Percentiles rank a stretch among this genome's conserved stretches.
Conservation (phyloP, 1,140 invertebrate species). For the Agrypnia vestita region DNA sequence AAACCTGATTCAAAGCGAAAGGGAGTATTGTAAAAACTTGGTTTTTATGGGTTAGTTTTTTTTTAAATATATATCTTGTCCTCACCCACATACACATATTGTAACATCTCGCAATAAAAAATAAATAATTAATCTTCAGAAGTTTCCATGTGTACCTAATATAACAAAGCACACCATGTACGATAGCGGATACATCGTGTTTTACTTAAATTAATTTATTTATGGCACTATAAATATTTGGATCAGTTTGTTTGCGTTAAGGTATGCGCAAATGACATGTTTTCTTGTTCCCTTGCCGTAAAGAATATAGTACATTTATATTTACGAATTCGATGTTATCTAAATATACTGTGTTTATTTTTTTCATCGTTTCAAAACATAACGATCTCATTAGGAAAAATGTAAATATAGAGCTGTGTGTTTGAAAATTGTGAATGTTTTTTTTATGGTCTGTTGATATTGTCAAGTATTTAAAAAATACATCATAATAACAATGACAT, state of each 20-base stretch:
- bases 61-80: too few species aligned
- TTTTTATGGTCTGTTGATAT: not conserved
- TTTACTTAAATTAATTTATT: not conserved
- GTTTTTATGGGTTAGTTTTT: too few species aligned
- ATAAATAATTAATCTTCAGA: too few species aligned
- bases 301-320: not conserved
- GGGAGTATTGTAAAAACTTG: too few species aligned
- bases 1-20: too few species aligned
- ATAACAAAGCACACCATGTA: not conserved
- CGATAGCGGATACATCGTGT: not conserved
- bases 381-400: conserved; percentile 36
- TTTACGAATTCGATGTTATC: conserved; percentile 3
- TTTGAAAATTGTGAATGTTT: conserved; percentile 44
- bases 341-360: conserved; percentile 23
- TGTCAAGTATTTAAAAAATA: not conserved
- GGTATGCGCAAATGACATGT: not conserved
- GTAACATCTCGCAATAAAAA: too few species aligned
- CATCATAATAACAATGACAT: too few species aligned
- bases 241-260: too few species aligned
- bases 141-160: not conserved
- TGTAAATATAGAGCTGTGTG: not conserved
- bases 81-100: too few species aligned
- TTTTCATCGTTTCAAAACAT: conserved; percentile 1
- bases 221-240: not conserved
- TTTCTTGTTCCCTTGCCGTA: not conserved